Conservation (phyloP, 2,888 invertebrate genomes). For the Erebia aethiops region DNA sequence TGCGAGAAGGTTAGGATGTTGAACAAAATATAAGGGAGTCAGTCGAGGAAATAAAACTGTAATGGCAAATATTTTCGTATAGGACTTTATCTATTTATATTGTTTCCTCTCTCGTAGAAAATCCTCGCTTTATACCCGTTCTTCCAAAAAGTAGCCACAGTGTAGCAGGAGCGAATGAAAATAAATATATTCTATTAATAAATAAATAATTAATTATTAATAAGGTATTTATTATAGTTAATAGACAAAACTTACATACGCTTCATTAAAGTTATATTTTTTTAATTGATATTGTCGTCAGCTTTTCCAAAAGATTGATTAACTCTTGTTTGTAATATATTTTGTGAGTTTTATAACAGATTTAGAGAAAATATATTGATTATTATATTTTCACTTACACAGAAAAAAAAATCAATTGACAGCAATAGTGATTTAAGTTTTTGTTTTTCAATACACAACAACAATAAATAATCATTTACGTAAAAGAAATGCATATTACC, state of each 20-base stretch:
- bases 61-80: neutral
- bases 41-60: no score
- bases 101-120: constrained; percentile 11
- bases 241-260: constrained; percentile 26
- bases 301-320: constrained; percentile 9
- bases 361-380: neutral
- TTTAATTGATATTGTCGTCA: constrained; percentile 21
- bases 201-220: constrained; percentile 16
- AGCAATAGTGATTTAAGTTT: neutral
- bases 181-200: constrained; percentile 19
- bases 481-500: neutral
- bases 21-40: no score
- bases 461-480: neutral
- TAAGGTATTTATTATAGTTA: constrained; percentile 26
- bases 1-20: no score
- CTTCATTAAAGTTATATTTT: constrained; percentile 27
- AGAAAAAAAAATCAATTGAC: no score
- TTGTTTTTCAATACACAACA: neutral
- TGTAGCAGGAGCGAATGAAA: constrained; percentile 13
- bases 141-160: constrained; percentile 27
- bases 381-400: constrained; percentile 11
- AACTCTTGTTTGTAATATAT: neutral
- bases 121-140: constrained; percentile 16
- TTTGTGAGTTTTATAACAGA: neutral
- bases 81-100: neutral